phyloP scores from a whole-genome alignment of 2,113 vertebrate genomes.

The Noturus placidus region DNA sequence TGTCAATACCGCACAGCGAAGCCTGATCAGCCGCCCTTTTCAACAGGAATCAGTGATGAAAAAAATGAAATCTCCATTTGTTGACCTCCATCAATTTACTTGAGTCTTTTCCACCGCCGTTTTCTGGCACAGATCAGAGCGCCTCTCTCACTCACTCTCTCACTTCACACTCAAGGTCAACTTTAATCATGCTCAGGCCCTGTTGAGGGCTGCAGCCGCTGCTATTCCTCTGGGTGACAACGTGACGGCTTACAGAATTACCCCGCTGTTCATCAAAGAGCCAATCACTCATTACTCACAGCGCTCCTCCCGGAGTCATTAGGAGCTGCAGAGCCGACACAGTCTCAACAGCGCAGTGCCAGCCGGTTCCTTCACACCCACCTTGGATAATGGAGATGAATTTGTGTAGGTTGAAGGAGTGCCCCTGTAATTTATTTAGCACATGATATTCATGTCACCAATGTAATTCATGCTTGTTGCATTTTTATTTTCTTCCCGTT shows the following conservation, averaged over 20 bases:
- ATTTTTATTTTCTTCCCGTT: background rate
- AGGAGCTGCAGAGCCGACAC: slow-evolving; percentile 32
- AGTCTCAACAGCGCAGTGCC: slow-evolving; percentile 36
- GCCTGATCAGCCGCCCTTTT: slow-evolving; percentile 64
- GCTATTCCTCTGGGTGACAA: slow-evolving; percentile 41
- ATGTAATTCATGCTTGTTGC: slow-evolving; percentile 14
- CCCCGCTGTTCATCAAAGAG: slow-evolving; percentile 55
- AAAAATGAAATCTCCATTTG: slow-evolving; percentile 70
- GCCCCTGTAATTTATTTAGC: slow-evolving; percentile 17
- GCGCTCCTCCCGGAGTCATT: slow-evolving; percentile 52
- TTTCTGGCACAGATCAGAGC: slow-evolving; percentile 53
- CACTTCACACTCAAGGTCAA: slow-evolving; percentile 61
- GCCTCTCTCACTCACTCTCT: slow-evolving; percentile 29
- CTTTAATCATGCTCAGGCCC: slow-evolving; percentile 58
- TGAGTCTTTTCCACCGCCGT: slow-evolving; percentile 62
- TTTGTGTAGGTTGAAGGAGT: background rate
- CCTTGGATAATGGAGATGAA: slow-evolving; percentile 15
- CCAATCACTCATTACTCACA: slow-evolving; percentile 52
- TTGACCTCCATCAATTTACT: slow-evolving; percentile 66
- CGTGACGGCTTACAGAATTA: slow-evolving; percentile 50
- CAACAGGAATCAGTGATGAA: slow-evolving; percentile 64
- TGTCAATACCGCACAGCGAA: slow-evolving; percentile 57
- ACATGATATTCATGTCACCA: slow-evolving; percentile 24
- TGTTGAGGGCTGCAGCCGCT: slow-evolving; percentile 41
- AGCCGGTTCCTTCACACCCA: slow-evolving; percentile 19